phyloP scores from a whole-genome alignment of 2,113 vertebrate species.

The Platanista minor region DNA sequence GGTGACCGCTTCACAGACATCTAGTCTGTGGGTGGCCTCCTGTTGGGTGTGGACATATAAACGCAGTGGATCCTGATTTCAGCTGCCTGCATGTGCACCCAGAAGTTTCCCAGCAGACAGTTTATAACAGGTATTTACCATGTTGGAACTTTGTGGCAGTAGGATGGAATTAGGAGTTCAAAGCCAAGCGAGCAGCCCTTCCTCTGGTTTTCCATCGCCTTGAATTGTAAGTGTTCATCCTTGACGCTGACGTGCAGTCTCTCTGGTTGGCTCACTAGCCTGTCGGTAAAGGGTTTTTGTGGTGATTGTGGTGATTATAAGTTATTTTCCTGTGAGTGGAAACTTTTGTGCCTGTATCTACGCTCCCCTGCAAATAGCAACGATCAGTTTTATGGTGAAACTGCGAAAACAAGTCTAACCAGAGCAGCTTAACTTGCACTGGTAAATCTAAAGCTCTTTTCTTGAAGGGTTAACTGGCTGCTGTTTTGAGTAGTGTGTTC shows the following conservation, averaged over 20 bases:
- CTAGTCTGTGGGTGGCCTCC: not conserved
- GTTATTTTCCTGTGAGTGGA: not conserved
- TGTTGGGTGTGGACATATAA: not conserved
- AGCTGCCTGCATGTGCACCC: not conserved
- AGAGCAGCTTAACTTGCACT: not conserved
- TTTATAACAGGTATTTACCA: not conserved
- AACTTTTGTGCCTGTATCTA: not conserved
- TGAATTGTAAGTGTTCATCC: not conserved
- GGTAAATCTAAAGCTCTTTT: not conserved
- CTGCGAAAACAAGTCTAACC: not conserved
- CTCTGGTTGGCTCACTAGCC: not conserved
- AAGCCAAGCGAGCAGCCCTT: not conserved
- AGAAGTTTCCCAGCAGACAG: fast-evolving
- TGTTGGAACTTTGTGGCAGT: not conserved
- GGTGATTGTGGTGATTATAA: not conserved
- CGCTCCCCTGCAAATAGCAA: not conserved
- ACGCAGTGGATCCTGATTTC: not conserved
- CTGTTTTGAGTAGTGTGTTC: not conserved
- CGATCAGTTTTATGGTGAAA: not conserved
- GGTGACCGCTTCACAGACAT: not conserved
- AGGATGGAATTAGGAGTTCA: not conserved
- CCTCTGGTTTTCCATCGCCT: not conserved
- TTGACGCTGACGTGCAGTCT: not conserved
- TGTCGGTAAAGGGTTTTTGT: not conserved
- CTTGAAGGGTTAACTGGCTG: not conserved